Conservation (phyloP, 2,113 vertebrate species). For the Coryphaenoides rupestris region DNA sequence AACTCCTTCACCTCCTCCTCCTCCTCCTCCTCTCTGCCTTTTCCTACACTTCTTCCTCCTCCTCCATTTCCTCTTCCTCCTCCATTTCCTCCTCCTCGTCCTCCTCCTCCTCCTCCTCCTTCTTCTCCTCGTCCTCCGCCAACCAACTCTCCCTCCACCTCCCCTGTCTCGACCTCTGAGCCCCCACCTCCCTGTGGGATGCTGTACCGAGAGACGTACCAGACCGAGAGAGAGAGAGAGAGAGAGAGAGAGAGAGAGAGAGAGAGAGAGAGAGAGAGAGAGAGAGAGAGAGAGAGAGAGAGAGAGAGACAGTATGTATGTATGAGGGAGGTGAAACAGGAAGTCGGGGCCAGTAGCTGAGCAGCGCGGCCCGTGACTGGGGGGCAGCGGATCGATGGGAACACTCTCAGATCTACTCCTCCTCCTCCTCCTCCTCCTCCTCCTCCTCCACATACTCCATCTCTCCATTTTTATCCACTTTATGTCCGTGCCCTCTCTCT, state of each 20-base stretch:
- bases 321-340: slow-evolving; percentile 13
- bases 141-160: too few species aligned
- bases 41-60: too few species aligned
- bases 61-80: too few species aligned
- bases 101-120: too few species aligned
- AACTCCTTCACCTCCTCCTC: slow-evolving; percentile 37
- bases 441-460: slow-evolving; percentile 9
- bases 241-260: not conserved
- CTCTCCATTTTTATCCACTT: not conserved
- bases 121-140: too few species aligned
- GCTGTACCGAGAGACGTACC: slow-evolving; percentile 56
- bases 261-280: not conserved
- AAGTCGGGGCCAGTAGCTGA: slow-evolving; percentile 17
- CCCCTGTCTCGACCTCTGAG: too few species aligned
- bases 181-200: too few species aligned
- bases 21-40: slow-evolving; percentile 54
- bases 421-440: slow-evolving; percentile 34
- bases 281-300: not conserved
- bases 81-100: too few species aligned
- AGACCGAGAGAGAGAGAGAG: slow-evolving; percentile 19
- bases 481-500: not conserved
- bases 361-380: slow-evolving; percentile 39
- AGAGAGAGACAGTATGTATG: not conserved
- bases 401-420: slow-evolving; percentile 36
- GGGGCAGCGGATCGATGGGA: slow-evolving; percentile 59